Evolutionary conservation across 2,113 vertebrate species (phyloP).

Genomic region (Zosterops japonicus): DNA sequence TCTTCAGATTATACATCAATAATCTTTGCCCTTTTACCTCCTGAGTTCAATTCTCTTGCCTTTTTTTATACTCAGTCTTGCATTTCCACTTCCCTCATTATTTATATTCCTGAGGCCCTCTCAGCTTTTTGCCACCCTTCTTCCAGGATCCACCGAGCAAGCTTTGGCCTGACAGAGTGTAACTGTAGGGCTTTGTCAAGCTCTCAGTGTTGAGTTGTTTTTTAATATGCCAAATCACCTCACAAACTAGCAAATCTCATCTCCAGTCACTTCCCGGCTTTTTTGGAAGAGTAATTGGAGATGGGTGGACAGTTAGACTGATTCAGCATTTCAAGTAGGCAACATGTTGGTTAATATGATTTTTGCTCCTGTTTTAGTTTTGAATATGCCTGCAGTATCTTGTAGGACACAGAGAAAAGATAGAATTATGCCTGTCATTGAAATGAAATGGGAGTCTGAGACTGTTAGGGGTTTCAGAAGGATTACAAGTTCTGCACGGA

Average conservation of each 20-base stretch:
- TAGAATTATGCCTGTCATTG: not conserved
- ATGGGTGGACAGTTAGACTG: not conserved
- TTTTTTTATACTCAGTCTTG: not conserved
- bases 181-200: not conserved
- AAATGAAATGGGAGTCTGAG: not conserved
- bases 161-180: not conserved
- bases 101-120: not conserved
- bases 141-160: not conserved
- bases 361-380: not conserved
- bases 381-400: not conserved
- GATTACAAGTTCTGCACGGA: not conserved
- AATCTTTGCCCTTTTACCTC: not conserved
- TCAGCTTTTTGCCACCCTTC: not conserved
- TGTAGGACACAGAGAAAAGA: not conserved
- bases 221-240: not conserved
- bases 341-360: not conserved
- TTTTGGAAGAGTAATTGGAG: not conserved
- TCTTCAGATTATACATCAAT: not conserved
- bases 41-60: not conserved
- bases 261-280: not conserved
- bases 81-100: not conserved
- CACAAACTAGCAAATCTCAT: not conserved
- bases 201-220: not conserved
- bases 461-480: not conserved
- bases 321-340: not conserved